These are phyloP conservation scores for Thereva nobilitata DNA, from an alignment of 2,888 invertebrate species.

Conservation along the genomic window DNA sequence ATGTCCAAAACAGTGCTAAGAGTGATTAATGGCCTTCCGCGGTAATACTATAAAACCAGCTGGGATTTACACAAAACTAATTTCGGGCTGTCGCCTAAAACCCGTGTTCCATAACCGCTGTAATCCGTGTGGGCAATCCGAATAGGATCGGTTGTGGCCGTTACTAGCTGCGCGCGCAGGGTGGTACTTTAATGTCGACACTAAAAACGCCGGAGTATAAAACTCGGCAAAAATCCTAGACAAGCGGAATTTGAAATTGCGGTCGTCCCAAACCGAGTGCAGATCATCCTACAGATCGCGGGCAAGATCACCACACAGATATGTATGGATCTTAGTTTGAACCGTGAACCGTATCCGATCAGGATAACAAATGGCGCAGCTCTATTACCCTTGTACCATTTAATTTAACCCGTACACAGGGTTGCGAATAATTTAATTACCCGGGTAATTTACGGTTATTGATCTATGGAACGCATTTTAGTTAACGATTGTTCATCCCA, in stretches of 20 bases:
- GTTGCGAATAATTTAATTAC: conserved; percentile 36
- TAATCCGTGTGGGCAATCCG: conserved; percentile 26
- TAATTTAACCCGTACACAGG: conserved; percentile 14
- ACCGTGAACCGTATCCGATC: not conserved
- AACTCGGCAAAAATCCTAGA: conserved; percentile 6
- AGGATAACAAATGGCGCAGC: conserved; percentile 5
- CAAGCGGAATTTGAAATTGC: not conserved
- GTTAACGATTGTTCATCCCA: conserved; percentile 21
- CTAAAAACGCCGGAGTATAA: conserved; percentile 17
- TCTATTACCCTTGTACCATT: conserved; percentile 27
- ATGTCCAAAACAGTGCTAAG: conserved; percentile 35
- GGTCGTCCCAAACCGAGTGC: not conserved
- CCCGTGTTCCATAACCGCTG: not conserved
- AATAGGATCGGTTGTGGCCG: conserved; percentile 27
- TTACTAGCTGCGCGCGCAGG: conserved; percentile 14
- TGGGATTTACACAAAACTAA: conserved; percentile 21
- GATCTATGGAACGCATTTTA: conserved; percentile 34
- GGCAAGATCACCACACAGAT: not conserved
- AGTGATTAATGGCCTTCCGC: conserved; percentile 30
- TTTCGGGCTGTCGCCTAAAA: conserved; percentile 9
- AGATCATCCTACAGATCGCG: not conserved
- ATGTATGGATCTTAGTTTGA: no score
- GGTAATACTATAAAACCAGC: conserved; percentile 13
- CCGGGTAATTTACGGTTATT: conserved; percentile 32
- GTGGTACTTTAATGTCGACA: conserved; percentile 30